Base-by-base conservation (phyloP, 2,113 vertebrate species). In the Choloepus hoffmanni region DNA sequence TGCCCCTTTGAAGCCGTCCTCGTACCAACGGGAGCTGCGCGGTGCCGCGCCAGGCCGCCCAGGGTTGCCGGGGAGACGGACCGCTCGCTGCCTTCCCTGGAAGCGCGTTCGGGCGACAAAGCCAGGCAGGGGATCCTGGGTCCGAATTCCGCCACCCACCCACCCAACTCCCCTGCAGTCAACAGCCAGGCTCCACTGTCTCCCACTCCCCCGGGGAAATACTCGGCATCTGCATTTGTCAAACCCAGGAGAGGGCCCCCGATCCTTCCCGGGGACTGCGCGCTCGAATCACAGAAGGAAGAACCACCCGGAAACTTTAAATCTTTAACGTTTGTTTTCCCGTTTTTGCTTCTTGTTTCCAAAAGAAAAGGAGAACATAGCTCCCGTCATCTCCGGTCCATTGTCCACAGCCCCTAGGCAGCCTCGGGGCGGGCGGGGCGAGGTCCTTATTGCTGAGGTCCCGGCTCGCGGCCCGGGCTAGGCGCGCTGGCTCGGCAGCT, bases 401-500 rank as follows among this genome's bases (percentile, higher is more conserved):
- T 48, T 3, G 95, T 97, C 93, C 90, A 48, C 58, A 92, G 15
- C 48, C 86, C 19, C 76, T 50, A 97, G 96, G 14, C 96, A 86
- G 98, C 8, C 77, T 93, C 73, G 8, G 50, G 72, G 86, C 86
- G 28, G 23, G 48, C 58, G 10, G 87, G 90, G 24, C 9, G 8
- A 78, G 90, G 93, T 72, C 85, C 95, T 98, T 98, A 98, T 98
- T 98, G 98, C 98, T 98, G 95, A 96, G 87, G 95, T 96, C 96
- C 92, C 72, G 93, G 96, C 81, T 36, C 68, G 92, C 50, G 1
- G 82, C 60, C 7, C 2, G 23, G 23, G 79, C 94, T 97, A 98
- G 97, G 97, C 97, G 94, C 98, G 98, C 81, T 98, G 98, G 63
- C 93, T 98, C 0, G 98, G 98, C 98, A 99, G 97, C 98, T 99